Base-by-base conservation (phyloP, 2,888 invertebrate genomes). In the Thymelicus sylvestris region DNA sequence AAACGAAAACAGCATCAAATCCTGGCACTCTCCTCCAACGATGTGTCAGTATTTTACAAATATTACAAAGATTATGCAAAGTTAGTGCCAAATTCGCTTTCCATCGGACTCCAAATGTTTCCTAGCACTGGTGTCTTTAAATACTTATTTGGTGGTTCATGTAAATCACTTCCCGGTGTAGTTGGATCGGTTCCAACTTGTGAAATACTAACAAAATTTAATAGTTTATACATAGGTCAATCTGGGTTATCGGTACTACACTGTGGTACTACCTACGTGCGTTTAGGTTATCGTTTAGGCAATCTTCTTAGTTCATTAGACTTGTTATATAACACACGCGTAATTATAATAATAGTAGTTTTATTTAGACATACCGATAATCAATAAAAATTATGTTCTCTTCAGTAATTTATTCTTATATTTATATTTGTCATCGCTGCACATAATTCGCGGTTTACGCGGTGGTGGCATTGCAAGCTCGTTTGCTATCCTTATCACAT, bases 61-160 rank as follows among this genome's bases (percentile, higher is more conserved):
- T 24, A 60, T 47, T 59, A 47, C 55, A 69, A 73, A 75, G 73
- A 76, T 74, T 72, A 76, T 67, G 72, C 74, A 74, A 73, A 76
- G 65, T 74, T 70, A 64, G 73, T 71, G 72, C 72, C 73, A 69
- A 70, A 70, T 66, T 59, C 41, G 44, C 59, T 66, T 65, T 39
- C 60, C 41, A 52, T 44, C 52, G 6, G 50, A 59, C n/a, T 55
- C 60, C 65, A 66, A 70, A 66, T 60, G 70, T 47, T 66, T 66
- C 52, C 61, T 60, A 52, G 73, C 72, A 71, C 59, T 69, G 66
- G 73, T 79, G 79, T 81, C 80, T 82, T 82, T 82, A 81, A 82
- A 81, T 78, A 78, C 78, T 82, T 82, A 80, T 81, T 83, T 83
- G 70, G 64, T 12, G 50, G 65, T 61, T 52, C 44, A 61, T 70